Conservation (phyloP, 2,888 invertebrate species). For the Seira ritae region DNA sequence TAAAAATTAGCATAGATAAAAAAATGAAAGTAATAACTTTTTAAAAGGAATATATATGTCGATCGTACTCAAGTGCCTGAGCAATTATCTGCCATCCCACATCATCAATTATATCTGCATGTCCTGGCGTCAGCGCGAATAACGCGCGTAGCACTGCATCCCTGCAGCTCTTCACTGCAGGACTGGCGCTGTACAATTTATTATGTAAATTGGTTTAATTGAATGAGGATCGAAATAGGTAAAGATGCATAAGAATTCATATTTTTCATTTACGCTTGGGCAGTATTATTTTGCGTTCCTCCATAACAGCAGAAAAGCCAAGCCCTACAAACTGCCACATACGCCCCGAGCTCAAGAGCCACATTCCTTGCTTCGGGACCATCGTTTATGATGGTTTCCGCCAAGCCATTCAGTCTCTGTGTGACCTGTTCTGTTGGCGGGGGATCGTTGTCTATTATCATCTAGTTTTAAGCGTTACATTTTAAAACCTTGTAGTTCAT, state of each 20-base stretch:
- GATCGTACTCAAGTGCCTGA: slow-evolving; percentile 66
- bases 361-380: slow-evolving; percentile 39
- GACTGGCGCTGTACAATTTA: slow-evolving; percentile 38
- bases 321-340: slow-evolving; percentile 56
- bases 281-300: slow-evolving; percentile 2
- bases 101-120: slow-evolving; percentile 65
- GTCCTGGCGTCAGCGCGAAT: slow-evolving; percentile 61
- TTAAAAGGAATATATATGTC: slow-evolving; percentile 1
- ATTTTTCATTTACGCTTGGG: not conserved
- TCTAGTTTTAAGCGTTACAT: no score
- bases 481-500: no score
- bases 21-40: slow-evolving; percentile 10
- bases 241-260: not conserved
- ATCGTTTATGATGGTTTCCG: slow-evolving; percentile 38
- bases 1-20: slow-evolving; percentile 2
- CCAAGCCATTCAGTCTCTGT: slow-evolving; percentile 38
- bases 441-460: no score
- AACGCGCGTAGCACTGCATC: slow-evolving; percentile 60
- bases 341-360: slow-evolving; percentile 58
- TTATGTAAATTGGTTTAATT: not conserved
- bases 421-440: slow-evolving; percentile 38
- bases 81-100: slow-evolving; percentile 66
- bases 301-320: slow-evolving; percentile 67
- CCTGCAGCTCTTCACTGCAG: slow-evolving; percentile 56
- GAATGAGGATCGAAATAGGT: not conserved